Percentiles rank a stretch among this genome's conserved stretches.
Evolutionary conservation across 2,888 invertebrate genomes (phyloP).

Genomic region (Thereva nobilitata): DNA sequence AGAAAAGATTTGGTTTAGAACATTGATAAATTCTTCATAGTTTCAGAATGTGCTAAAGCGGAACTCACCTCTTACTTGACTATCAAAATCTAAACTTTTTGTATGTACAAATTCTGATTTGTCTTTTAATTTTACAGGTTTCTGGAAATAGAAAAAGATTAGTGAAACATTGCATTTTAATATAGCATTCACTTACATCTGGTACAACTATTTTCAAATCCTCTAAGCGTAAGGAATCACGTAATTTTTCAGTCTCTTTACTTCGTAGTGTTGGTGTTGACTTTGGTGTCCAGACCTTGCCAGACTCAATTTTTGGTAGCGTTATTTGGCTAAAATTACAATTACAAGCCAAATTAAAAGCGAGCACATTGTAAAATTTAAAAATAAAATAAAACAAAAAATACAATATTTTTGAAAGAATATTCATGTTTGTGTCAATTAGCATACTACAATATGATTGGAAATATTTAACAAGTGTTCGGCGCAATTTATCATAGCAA

Average conservation of each 20-base stretch:
- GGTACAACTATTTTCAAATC: constrained; percentile 48
- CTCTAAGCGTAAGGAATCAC: constrained; percentile 49
- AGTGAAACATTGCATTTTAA: background rate
- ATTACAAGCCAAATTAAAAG: constrained; percentile 3
- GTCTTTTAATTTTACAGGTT: constrained; percentile 47
- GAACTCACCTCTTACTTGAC: constrained; percentile 48
- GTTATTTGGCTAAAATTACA: constrained; percentile 44
- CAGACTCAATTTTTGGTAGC: constrained; percentile 48
- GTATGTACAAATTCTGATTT: constrained; percentile 51
- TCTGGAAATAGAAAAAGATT: constrained; percentile 41
- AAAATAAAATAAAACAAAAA: background rate
- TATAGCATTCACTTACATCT: constrained; percentile 42
- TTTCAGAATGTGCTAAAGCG: background rate
- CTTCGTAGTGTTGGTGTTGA: constrained; percentile 49
- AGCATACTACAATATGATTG: too few relatives aligned
- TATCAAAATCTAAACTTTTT: constrained; percentile 50
- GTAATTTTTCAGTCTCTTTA: constrained; percentile 49
- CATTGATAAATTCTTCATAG: too few relatives aligned
- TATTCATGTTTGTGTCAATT: too few relatives aligned
- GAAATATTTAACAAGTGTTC: too few relatives aligned
- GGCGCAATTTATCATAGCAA: too few relatives aligned
- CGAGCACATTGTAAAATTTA: constrained; percentile 13
- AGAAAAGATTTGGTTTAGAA: too few relatives aligned
- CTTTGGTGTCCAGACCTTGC: constrained; percentile 49
- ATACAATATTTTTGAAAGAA: too few relatives aligned